Conservation (phyloP, 2,888 invertebrate genomes). For the Lithosia quadra region DNA sequence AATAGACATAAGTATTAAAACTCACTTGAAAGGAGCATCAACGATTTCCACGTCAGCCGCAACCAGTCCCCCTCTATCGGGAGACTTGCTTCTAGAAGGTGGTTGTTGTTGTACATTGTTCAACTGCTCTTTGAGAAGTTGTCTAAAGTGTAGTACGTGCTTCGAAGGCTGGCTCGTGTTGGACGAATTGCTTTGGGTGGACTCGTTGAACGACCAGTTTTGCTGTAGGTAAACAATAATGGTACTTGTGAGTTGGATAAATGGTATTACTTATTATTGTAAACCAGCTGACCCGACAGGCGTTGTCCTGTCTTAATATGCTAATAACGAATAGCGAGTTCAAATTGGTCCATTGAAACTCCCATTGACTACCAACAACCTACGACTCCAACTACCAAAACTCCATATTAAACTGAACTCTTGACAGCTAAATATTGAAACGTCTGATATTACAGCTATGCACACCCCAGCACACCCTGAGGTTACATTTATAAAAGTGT, state of each 20-base stretch:
- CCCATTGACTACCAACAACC: no score
- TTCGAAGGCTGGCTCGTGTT: slow-evolving; percentile 77
- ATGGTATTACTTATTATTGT: not conserved
- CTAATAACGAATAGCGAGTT: no score
- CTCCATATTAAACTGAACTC: no score
- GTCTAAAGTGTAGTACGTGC: slow-evolving; percentile 75
- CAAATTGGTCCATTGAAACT: no score
- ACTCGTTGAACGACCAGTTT: slow-evolving; percentile 73
- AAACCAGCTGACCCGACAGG: no score
- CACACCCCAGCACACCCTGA: no score
- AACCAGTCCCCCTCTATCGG: slow-evolving; percentile 65
- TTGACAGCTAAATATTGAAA: no score
- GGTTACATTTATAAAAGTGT: no score
- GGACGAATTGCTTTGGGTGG: slow-evolving; percentile 72
- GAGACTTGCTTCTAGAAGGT: slow-evolving; percentile 47
- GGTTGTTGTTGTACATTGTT: slow-evolving; percentile 64
- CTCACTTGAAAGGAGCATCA: slow-evolving; percentile 80
- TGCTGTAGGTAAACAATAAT: slow-evolving; percentile 41
- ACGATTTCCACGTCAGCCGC: slow-evolving; percentile 76
- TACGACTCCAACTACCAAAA: no score
- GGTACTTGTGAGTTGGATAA: not conserved
- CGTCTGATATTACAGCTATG: no score
- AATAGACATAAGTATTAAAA: no score
- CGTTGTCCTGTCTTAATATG: no score
- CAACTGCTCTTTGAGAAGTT: slow-evolving; percentile 73